A percentile compares a stretch with the other conserved stretches of the same genome.
Evolutionary conservation across 2,888 invertebrate species (phyloP).

Genomic region (Drosophila mercatorum): DNA sequence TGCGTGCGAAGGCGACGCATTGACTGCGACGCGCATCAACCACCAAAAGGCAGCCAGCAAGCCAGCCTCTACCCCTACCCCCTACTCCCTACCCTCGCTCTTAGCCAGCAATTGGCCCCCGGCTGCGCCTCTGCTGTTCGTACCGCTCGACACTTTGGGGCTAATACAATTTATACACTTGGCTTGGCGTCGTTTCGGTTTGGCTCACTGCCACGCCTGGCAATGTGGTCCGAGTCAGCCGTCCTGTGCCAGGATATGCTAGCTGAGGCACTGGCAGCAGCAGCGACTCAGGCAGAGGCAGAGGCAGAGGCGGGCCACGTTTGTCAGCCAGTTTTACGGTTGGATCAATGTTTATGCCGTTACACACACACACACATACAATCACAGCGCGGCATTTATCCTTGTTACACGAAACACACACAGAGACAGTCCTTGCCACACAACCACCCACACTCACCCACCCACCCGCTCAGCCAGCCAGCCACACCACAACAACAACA

Average conservation of each 20-base stretch:
- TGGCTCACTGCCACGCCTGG: slow-evolving; percentile 70
- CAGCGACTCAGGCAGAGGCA: neutral
- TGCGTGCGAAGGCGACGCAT: slow-evolving; percentile 52
- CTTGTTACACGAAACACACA: slow-evolving; percentile 66
- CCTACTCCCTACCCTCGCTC: neutral
- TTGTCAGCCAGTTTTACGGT: slow-evolving; percentile 78
- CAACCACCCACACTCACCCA: slow-evolving; percentile 2
- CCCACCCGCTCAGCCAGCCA: neutral
- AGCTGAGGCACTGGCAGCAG: slow-evolving; percentile 1
- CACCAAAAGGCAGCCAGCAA: slow-evolving; percentile 41
- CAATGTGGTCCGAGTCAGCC: slow-evolving; percentile 16
- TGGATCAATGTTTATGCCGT: slow-evolving; percentile 80
- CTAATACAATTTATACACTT: slow-evolving; percentile 81
- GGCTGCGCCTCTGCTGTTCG: neutral
- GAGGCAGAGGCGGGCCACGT: slow-evolving; percentile 45
- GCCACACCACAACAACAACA: slow-evolving; percentile 12
- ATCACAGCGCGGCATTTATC: slow-evolving; percentile 71
- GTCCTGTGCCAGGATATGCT: slow-evolving; percentile 28
- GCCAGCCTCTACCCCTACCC: slow-evolving; percentile 4
- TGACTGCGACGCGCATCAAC: slow-evolving; percentile 65
- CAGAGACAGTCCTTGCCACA: slow-evolving; percentile 8
- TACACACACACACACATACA: slow-evolving; percentile 43
- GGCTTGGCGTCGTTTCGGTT: slow-evolving; percentile 76
- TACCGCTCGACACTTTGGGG: slow-evolving; percentile 73
- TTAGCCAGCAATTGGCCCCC: slow-evolving; percentile 59